phyloP scores from a whole-genome alignment of 2,888 invertebrate species.

The Boloria selene region DNA sequence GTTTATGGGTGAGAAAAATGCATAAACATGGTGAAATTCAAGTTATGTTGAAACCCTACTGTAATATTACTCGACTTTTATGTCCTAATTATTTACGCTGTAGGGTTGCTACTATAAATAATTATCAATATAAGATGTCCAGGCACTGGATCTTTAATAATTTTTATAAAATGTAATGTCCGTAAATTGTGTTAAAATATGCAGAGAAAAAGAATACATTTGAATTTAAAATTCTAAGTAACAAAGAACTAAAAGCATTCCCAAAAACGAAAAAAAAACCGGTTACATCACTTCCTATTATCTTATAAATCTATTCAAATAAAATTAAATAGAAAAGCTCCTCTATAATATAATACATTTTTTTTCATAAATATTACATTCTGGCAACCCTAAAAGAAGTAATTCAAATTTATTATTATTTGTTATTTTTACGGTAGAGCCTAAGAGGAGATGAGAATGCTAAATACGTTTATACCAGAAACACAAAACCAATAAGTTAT shows the following conservation, averaged over 20 bases:
- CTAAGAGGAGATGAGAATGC: conserved; percentile 10
- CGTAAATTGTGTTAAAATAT: too few relatives aligned
- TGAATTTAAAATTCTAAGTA: too few relatives aligned
- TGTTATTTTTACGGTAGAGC: conserved; percentile 12
- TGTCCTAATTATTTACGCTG: conserved; percentile 6
- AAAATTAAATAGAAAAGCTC: neutral
- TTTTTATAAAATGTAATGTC: too few relatives aligned
- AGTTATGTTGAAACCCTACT: neutral
- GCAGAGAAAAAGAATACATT: too few relatives aligned
- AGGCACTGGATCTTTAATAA: too few relatives aligned
- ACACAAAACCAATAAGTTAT: neutral
- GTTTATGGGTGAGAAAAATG: conserved; percentile 1
- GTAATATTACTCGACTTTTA: neutral
- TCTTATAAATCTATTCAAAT: too few relatives aligned
- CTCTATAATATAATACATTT: neutral
- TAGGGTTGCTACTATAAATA: neutral
- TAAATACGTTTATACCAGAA: neutral
- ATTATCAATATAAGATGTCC: too few relatives aligned
- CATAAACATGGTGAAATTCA: conserved; percentile 3
- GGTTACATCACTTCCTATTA: too few relatives aligned
- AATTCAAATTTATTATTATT: conserved; percentile 20
- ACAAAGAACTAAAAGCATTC: too few relatives aligned
- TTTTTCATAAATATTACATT: neutral
- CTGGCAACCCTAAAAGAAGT: conserved; percentile 13
- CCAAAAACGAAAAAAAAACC: too few relatives aligned